phyloP scores from a whole-genome alignment of 2,113 vertebrate species.

The Nymphicus hollandicus region DNA sequence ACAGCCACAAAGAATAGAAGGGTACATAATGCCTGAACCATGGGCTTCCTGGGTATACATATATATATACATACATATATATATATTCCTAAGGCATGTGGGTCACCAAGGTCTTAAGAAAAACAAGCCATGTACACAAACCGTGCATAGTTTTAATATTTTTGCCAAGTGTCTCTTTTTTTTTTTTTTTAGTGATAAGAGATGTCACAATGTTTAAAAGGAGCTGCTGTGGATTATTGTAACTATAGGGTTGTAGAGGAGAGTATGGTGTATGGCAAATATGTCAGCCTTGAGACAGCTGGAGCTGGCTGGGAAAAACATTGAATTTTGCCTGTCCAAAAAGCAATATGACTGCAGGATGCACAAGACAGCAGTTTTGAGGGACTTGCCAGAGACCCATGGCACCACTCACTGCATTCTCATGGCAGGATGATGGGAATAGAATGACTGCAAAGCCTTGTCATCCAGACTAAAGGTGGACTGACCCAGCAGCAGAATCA shows the following conservation, averaged over 20 bases:
- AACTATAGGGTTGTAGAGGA: neutral
- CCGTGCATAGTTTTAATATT: neutral
- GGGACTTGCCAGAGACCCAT: neutral
- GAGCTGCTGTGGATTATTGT: neutral
- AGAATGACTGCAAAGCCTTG: neutral
- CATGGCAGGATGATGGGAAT: neutral
- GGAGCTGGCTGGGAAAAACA: neutral
- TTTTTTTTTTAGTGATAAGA: neutral
- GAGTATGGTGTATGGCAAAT: neutral
- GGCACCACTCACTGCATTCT: neutral
- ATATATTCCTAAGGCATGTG: neutral
- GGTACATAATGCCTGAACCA: neutral
- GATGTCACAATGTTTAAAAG: neutral
- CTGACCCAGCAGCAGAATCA: neutral
- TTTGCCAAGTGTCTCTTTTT: neutral
- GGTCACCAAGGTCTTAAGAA: neutral
- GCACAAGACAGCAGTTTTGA: accelerated
- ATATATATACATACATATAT: neutral
- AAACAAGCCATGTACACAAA: neutral
- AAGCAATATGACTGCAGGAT: neutral
- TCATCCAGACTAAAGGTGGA: neutral
- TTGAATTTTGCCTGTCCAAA: neutral
- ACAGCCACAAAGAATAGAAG: neutral
- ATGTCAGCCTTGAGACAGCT: accelerated
- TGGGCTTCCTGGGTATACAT: neutral